Conservation (phyloP, 2,888 invertebrate species). For the Rotaria sp. region DNA sequence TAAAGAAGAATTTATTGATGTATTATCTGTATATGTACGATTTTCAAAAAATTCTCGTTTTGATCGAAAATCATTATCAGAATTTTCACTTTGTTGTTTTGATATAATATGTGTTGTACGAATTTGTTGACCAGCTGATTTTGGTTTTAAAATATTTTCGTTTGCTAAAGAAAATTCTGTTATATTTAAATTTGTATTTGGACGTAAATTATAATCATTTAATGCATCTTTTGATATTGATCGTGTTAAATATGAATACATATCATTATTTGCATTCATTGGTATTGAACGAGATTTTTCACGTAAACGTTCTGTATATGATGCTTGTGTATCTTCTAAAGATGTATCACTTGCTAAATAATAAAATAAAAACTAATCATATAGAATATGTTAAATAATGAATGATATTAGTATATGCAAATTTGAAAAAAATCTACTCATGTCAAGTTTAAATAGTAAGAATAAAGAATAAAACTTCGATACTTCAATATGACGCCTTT, state of each 20-base stretch:
- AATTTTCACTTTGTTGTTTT: no score
- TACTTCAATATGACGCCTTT: background rate
- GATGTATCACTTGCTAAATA: no score
- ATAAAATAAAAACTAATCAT: no score
- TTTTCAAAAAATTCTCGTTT: background rate
- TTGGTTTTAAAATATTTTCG: no score
- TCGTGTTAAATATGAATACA: background rate
- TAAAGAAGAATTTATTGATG: background rate
- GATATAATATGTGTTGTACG: no score
- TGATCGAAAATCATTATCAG: background rate
- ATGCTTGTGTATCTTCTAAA: no score
- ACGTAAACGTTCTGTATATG: conserved; percentile 16
- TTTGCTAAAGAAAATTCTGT: background rate
- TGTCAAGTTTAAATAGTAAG: background rate
- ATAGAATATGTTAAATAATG: no score
- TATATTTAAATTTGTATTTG: background rate
- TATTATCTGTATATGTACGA: background rate
- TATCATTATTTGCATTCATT: background rate
- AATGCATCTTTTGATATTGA: background rate
- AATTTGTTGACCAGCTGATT: no score
- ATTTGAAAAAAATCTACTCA: background rate
- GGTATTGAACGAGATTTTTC: conserved; percentile 5
- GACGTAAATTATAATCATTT: background rate
- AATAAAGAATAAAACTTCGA: background rate
- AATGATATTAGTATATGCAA: background rate